Evolutionary conservation across 2,797 vertebrate species (phyloP), one percentile per base, ranked within the genome.

Genomic region (Sciaenops ocellatus): DNA sequence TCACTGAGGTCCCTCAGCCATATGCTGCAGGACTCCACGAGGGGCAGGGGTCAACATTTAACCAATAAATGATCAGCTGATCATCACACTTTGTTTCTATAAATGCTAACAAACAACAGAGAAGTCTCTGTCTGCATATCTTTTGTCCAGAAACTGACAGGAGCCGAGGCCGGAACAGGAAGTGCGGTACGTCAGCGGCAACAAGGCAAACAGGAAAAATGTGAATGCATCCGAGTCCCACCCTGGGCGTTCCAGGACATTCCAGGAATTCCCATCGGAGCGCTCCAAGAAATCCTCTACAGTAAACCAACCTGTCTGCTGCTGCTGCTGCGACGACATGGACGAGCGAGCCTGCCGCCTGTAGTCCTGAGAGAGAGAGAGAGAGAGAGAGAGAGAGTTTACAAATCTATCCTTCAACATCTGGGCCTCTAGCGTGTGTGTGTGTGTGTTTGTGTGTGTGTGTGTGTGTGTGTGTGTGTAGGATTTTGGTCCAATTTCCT

Each of bases 181-280:
- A 87, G 73, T 73, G 1, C 55, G 4, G 60, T 73, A 82, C 71
- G n/a, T 75, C 83, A 26, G 70, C 42, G 0, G 66, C 48, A 68
- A 84, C 68, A 50, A 73, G 34, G 56, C 69, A 88, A 84, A 89
- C 90, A 87, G 90, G 90, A 91, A 92, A 69, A 67, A 9, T 22
- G 50, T 50, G 50, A 79, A 44, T 6, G 47, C 6, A 5, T 72
- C 72, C 0, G 3, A 57, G 71, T 68, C 70, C 78, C 89, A 38
- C 86, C 77, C 87, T 57, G 71, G 87, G 84, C 66, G 85, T 87
- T 93, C 69, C 68, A 0, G 67, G 82, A 92, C 85, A 89, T 92
- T 90, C 91, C 90, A 54, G 0, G 51, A 88, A 84, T 84, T 81
- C 84, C 79, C 82, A 48, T 6, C 0, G 1, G 56, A 71, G 50